A percentile compares a stretch with the other conserved stretches of the same genome.
phyloP scores from a whole-genome alignment of 2,888 invertebrate genomes.

The Piscicola geometra region DNA sequence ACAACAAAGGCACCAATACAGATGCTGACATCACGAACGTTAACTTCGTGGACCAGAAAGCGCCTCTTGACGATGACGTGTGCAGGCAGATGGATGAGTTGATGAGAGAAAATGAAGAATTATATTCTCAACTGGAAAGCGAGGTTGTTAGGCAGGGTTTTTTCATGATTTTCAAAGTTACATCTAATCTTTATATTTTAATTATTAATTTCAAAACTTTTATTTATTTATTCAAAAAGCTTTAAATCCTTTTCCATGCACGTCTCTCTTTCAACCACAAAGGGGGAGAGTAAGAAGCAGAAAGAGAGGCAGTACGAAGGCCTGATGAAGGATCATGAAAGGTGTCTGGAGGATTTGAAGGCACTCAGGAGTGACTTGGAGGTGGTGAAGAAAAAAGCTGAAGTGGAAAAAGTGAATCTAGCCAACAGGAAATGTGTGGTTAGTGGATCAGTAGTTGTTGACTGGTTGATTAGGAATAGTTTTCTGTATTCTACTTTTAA shows the following conservation, averaged over 20 bases:
- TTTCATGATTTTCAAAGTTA: not conserved
- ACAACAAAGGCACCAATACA: not conserved
- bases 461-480: too few relatives aligned
- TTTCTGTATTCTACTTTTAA: too few relatives aligned
- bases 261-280: not conserved
- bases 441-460: too few relatives aligned
- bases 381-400: not conserved
- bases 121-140: not conserved
- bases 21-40: not conserved
- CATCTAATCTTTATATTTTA: not conserved
- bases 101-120: not conserved
- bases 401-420: too few relatives aligned
- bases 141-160: not conserved
- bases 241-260: not conserved
- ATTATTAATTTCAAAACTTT: not conserved
- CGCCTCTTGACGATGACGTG: not conserved
- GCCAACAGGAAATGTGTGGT: too few relatives aligned
- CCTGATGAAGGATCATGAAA: not conserved
- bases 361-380: not conserved
- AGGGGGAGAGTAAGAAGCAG: not conserved
- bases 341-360: not conserved
- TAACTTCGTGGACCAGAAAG: not conserved
- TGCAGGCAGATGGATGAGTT: conserved; percentile 5
- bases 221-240: not conserved
- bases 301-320: conserved; percentile 15